Percentiles rank a stretch among this genome's conserved stretches.
These are phyloP conservation scores for Protomyctophum bolini DNA, from an alignment of 2,113 vertebrate genomes.

Conservation along the genomic window DNA sequence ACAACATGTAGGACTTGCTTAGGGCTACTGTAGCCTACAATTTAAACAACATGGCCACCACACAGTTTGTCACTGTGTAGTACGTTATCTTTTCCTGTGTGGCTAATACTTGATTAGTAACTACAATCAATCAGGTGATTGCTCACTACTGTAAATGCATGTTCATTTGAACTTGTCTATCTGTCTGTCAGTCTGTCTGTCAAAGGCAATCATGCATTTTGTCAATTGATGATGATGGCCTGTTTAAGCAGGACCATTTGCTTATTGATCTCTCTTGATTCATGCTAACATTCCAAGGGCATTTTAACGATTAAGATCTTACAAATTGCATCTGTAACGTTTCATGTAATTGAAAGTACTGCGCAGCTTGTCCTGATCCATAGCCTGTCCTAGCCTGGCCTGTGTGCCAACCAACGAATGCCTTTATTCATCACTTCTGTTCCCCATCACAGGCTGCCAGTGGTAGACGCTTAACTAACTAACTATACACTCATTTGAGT, in stretches of 20 bases:
- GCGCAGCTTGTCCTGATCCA: not conserved
- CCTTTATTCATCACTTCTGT: conserved; percentile 5
- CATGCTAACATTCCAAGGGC: not conserved
- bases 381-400: not conserved
- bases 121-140: not conserved
- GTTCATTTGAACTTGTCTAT: too few species aligned
- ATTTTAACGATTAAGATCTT: not conserved
- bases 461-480: too few species aligned
- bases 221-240: not conserved
- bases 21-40: not conserved
- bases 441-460: not conserved
- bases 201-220: too few species aligned
- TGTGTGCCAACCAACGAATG: not conserved
- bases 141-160: not conserved
- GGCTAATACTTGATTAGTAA: not conserved
- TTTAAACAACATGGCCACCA: not conserved
- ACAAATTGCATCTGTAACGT: conserved; percentile 11
- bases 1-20: not conserved
- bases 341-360: conserved; percentile 1
- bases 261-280: not conserved
- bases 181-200: too few species aligned
- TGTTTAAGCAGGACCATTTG: not conserved
- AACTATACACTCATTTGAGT: too few species aligned
- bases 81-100: not conserved
- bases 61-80: not conserved